Evolutionary conservation across 2,113 vertebrate species (phyloP), one percentile per base, ranked within the genome.

Genomic region (Prionailurus viverrinus): DNA sequence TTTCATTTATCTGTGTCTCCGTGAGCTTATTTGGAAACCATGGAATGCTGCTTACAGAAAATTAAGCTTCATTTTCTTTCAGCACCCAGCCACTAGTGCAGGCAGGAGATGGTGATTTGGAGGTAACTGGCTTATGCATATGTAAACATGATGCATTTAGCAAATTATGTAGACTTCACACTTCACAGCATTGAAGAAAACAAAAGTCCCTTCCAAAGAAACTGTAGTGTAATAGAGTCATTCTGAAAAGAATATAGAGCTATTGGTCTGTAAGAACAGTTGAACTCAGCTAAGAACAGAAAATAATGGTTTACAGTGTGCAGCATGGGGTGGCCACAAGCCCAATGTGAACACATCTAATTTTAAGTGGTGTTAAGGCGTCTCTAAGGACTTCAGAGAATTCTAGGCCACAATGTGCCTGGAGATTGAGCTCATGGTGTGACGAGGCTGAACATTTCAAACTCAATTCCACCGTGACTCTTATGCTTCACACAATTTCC

Each of bases 41-140:
- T 96, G 87, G 95, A 96, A 94, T 2, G 39, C 94, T 97, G 97
- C 97, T 98, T 97, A 97, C 66, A 94, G 97, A 97, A 97, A 98
- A 98, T 98, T 94, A 98, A 97, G 96, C 91, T 98, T 97, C 96
- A 69, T 98, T 98, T 98, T 95, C 96, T 95, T 94, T 95, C 97
- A 97, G 97, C 93, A 96, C 89, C 83, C 96, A 97, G 80, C 94
- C 96, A 94, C 63, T 29, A 51, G 65, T 48, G 63, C 96, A 96
- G 91, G 94, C 84, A 95, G 88, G 85, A 95, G 73, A 58, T 66
- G 94, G 88, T 82, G 94, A 97, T 95, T 95, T 91, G 94, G 89
- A 96, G 91, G 93, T 96, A 97, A 97, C 95, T 83, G 94, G 87
- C 85, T 98, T 94, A 97, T 97, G 97, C 96, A 97, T 98, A 98